Conservation (phyloP, 2,888 invertebrate species). For the Leistus spinibarbis region DNA sequence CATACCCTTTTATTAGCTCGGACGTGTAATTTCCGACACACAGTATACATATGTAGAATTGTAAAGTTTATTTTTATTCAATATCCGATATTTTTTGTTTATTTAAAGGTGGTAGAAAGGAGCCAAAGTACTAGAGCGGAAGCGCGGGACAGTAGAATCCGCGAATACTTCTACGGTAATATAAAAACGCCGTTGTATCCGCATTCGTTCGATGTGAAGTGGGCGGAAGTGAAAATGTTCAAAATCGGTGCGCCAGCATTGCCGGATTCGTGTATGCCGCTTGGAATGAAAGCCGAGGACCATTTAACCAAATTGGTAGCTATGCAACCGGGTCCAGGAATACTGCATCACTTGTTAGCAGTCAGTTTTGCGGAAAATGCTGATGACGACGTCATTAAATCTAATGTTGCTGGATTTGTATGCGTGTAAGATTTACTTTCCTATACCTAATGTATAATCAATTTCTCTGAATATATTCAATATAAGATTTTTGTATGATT, state of each 20-base stretch:
- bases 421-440: slow-evolving; percentile 77
- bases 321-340: slow-evolving; percentile 74
- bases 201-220: slow-evolving; percentile 93
- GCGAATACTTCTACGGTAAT: slow-evolving; percentile 96
- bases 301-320: slow-evolving; percentile 87
- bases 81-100: slow-evolving; percentile 7
- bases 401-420: slow-evolving; percentile 89
- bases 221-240: slow-evolving; percentile 85
- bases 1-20: too few relatives aligned
- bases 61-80: not conserved
- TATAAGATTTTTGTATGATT: slow-evolving; percentile 46
- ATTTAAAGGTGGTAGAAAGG: slow-evolving; percentile 80
- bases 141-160: slow-evolving; percentile 77
- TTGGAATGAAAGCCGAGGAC: slow-evolving; percentile 94
- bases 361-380: slow-evolving; percentile 83
- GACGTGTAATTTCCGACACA: too few relatives aligned
- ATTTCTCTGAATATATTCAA: not conserved
- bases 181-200: slow-evolving; percentile 76
- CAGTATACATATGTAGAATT: too few relatives aligned
- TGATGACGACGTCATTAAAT: slow-evolving; percentile 84
- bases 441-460: not conserved
- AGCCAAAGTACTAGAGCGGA: slow-evolving; percentile 74
- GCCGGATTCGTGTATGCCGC: slow-evolving; percentile 94
- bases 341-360: slow-evolving; percentile 88
- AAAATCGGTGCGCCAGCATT: slow-evolving; percentile 94